Evolutionary conservation across 2,888 invertebrate species (phyloP).

Genomic region (Carterocephalus palaemon): DNA sequence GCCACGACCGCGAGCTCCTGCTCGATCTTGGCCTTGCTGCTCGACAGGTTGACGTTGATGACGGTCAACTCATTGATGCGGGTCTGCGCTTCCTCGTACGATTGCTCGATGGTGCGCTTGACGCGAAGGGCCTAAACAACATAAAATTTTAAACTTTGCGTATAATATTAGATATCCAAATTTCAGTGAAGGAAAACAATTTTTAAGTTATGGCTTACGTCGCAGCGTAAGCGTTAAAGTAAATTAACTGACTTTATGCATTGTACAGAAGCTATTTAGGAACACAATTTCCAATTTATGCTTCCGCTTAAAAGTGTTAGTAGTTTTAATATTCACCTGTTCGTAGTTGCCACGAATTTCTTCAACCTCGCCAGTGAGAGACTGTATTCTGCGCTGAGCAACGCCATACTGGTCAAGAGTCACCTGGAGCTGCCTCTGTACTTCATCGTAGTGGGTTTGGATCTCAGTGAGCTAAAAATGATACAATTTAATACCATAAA

Average conservation of each 20-base stretch:
- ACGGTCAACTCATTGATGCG: constrained; percentile 97
- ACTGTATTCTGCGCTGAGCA: constrained; percentile 93
- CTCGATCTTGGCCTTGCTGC: constrained; percentile 96
- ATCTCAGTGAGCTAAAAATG: constrained; percentile 86
- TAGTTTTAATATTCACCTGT: constrained; percentile 68
- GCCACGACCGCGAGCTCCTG: constrained; percentile 94
- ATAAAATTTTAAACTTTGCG: too few relatives aligned
- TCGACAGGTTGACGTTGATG: constrained; percentile 96
- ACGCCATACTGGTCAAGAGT: constrained; percentile 95
- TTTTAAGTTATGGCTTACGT: too few relatives aligned
- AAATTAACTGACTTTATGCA: too few relatives aligned
- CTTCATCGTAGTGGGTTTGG: constrained; percentile 97
- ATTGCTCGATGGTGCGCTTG: constrained; percentile 93
- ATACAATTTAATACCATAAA: too few relatives aligned
- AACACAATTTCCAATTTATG: too few relatives aligned
- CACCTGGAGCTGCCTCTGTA: constrained; percentile 96
- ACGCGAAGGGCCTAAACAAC: constrained; percentile 88
- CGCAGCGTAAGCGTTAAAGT: too few relatives aligned
- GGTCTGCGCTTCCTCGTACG: constrained; percentile 93
- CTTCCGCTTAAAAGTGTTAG: too few relatives aligned
- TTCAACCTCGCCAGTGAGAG: constrained; percentile 96
- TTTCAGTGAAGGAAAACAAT: too few relatives aligned
- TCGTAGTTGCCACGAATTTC: constrained; percentile 96
- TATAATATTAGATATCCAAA: not conserved
- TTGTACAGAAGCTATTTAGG: too few relatives aligned